Evolutionary conservation across 2,797 vertebrate species (phyloP), one percentile per base, ranked within the genome.

Genomic region (Ambastaia sidthimunki): DNA sequence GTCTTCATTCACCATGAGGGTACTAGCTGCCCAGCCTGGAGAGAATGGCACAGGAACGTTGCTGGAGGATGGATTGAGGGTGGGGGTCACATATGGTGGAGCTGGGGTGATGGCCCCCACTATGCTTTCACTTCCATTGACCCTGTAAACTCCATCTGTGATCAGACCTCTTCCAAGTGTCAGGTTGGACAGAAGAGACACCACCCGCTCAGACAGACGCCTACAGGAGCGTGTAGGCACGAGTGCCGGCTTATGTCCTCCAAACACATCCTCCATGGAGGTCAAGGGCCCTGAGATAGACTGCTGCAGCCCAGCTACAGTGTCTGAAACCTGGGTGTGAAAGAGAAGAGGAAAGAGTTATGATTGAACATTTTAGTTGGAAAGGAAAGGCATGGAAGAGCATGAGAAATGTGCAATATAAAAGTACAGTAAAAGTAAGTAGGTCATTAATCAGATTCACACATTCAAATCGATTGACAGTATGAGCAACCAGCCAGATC

Each of bases 1-100:
- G 85, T 96, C 96, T 84, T 97, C 96, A 80, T 96, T 94, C 82
- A 95, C 94, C 92, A 95, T 94, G 71, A 97, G 92, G 0, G 92
- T 94, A 89, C 94, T 96, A 6, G 96, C 96, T 0, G 93, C 94
- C 93, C 94, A 94, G 79, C 93, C 93, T 3, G 93, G 93, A 25
- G 93, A 92, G 87, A 95, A 89, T 7, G 90, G 85, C 18, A 80
- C 89, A 77, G 90, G 90, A 81, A 91, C 71, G 13, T 89, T 65
- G 72, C 86, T 76, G 12, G 81, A 3, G 11, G 74, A 50, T 0
- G 87, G 88, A 70, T 89, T 89, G 79, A 89, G 18, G 0, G 92
- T 93, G 0, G 91, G 92, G 5, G 91, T 89, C 69, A 91, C 71
- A 4, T 92, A 93, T 15, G 93, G 92, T 0, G 93, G 92, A 3